Conservation (phyloP, 2,888 invertebrate genomes). For the Spatulosminthurus flaviceps region DNA sequence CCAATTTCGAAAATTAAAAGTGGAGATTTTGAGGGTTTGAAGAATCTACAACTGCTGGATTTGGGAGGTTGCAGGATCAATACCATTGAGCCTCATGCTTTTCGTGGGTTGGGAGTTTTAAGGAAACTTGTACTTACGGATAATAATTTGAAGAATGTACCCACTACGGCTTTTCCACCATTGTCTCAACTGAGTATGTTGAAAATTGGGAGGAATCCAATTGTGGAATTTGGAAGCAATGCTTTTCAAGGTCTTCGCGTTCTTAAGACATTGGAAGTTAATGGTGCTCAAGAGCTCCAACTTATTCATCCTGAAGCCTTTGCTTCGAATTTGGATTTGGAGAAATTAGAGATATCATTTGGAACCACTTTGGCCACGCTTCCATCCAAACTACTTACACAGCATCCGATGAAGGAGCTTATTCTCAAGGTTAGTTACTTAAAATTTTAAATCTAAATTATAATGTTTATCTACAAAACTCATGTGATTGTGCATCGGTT, state of each 20-base stretch:
- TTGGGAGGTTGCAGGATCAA: constrained; percentile 82
- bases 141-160: constrained; percentile 78
- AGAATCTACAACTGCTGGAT: constrained; percentile 79
- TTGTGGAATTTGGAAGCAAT: constrained; percentile 75
- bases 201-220: constrained; percentile 84
- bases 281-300: constrained; percentile 78
- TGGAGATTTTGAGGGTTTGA: constrained; percentile 81
- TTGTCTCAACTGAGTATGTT: constrained; percentile 81
- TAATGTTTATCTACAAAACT: too few relatives aligned
- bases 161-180: constrained; percentile 73
- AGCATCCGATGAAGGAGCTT: constrained; percentile 79
- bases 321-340: constrained; percentile 81
- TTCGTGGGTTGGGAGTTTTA: constrained; percentile 72
- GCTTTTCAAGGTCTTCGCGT: constrained; percentile 81
- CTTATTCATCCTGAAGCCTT: constrained; percentile 81
- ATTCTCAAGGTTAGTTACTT: constrained; percentile 69
- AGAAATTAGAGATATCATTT: constrained; percentile 78
- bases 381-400: constrained; percentile 80
- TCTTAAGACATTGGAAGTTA: constrained; percentile 79
- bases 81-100: constrained; percentile 80
- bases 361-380: constrained; percentile 79
- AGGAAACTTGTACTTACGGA: constrained; percentile 82
- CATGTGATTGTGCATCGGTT: too few relatives aligned
- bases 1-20: constrained; percentile 80
- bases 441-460: too few relatives aligned